These are phyloP conservation scores for Amblyraja radiata DNA, from an alignment of 2,797 vertebrate genomes.

Conservation along the genomic window DNA sequence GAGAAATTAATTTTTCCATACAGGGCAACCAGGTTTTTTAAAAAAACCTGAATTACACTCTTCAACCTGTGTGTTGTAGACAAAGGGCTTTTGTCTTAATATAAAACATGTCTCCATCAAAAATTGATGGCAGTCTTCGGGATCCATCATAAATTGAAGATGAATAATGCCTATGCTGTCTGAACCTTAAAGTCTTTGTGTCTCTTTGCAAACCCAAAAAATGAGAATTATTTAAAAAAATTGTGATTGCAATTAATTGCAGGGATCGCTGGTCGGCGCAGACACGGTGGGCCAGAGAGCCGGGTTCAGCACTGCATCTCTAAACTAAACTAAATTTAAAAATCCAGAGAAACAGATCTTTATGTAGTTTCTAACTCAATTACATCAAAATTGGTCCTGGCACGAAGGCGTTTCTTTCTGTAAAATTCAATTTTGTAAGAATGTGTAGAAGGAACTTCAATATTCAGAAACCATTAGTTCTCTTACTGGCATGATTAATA, in stretches of 20 bases:
- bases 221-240: not conserved
- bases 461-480: not conserved
- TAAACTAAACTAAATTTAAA: not conserved
- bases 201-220: not conserved
- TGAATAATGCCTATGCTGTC: not conserved
- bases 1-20: not conserved
- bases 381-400: not conserved
- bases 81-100: not conserved
- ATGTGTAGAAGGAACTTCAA: not conserved
- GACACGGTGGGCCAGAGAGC: too few species aligned
- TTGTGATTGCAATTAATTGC: not conserved
- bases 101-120: not conserved
- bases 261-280: too few species aligned
- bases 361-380: not conserved
- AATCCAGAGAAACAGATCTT: not conserved
- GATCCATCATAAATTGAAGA: not conserved
- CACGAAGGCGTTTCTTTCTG: not conserved
- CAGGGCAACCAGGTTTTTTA: not conserved
- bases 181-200: not conserved
- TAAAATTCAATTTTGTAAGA: not conserved
- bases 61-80: not conserved
- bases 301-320: too few species aligned
- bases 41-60: not conserved
- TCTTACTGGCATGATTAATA: not conserved
- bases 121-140: not conserved